A percentile compares a stretch with the other conserved stretches of the same genome.
Conservation (phyloP, 2,113 vertebrate genomes). For the Pavo muticus region DNA sequence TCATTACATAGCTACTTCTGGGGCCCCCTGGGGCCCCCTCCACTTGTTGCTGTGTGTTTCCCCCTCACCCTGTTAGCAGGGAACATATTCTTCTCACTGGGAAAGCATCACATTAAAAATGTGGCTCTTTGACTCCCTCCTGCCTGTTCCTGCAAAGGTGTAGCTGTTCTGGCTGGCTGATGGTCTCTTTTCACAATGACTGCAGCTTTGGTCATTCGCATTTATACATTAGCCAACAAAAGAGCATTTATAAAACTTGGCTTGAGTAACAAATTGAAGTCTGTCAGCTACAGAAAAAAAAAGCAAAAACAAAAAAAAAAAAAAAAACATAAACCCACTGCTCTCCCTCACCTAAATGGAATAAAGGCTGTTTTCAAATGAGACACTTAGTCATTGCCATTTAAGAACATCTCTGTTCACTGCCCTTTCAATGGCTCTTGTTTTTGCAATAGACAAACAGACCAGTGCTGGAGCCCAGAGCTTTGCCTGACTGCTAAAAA, state of each 20-base stretch:
- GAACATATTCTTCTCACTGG: conserved; percentile 12
- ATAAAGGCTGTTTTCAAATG: background rate
- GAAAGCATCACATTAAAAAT: conserved; percentile 37
- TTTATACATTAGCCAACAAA: conserved; percentile 31
- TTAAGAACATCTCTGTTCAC: background rate
- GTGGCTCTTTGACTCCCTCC: conserved; percentile 5
- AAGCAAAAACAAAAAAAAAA: too few species aligned
- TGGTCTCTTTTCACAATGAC: background rate
- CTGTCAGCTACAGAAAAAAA: background rate
- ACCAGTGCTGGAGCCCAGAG: background rate
- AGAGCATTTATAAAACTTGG: conserved; percentile 1
- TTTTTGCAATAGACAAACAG: background rate
- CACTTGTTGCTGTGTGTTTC: background rate
- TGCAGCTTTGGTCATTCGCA: background rate
- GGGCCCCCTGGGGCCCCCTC: conserved; percentile 37
- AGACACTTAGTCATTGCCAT: background rate
- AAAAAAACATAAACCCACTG: background rate
- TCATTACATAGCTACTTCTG: conserved; percentile 58
- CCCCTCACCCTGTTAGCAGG: background rate
- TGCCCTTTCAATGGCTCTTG: background rate
- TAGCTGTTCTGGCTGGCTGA: background rate
- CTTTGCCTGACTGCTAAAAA: background rate
- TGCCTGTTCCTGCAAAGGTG: background rate
- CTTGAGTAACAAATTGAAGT: conserved; percentile 23
- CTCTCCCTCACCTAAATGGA: conserved; percentile 4